Evolutionary conservation across 2,888 invertebrate genomes (phyloP).

Genomic region (Nomada ruficornis): DNA sequence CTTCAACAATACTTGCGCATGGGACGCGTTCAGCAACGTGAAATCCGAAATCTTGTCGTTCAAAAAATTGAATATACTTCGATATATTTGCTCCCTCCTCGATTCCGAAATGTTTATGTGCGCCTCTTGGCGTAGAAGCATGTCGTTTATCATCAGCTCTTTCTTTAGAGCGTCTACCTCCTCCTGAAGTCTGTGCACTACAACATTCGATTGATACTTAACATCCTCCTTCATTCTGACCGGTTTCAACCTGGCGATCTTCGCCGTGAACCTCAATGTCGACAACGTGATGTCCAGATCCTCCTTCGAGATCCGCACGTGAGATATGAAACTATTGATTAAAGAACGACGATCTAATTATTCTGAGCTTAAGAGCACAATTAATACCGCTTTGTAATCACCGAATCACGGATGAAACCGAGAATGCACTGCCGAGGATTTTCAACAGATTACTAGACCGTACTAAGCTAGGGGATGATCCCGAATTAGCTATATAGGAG

Average conservation of each 20-base stretch:
- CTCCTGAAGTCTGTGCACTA: slow-evolving; percentile 72
- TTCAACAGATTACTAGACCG: slow-evolving; percentile 81
- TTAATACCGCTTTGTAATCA: slow-evolving; percentile 56
- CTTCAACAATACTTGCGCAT: slow-evolving; percentile 79
- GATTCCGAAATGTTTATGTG: slow-evolving; percentile 78
- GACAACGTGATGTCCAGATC: slow-evolving; percentile 82
- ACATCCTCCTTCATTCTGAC: slow-evolving; percentile 65
- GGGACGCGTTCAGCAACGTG: slow-evolving; percentile 80
- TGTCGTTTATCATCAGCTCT: slow-evolving; percentile 80
- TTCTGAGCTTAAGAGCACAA: neutral
- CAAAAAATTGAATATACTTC: slow-evolving; percentile 80
- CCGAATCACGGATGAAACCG: slow-evolving; percentile 80
- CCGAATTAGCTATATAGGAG: slow-evolving; percentile 68
- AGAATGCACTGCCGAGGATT: slow-evolving; percentile 81
- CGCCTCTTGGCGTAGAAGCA: slow-evolving; percentile 81
- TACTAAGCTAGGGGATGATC: slow-evolving; percentile 70
- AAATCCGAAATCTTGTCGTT: slow-evolving; percentile 80
- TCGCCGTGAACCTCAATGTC: slow-evolving; percentile 82
- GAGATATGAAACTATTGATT: slow-evolving; percentile 82
- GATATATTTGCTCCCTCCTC: slow-evolving; percentile 79
- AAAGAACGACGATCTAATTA: neutral
- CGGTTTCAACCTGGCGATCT: slow-evolving; percentile 63
- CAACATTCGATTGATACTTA: slow-evolving; percentile 69
- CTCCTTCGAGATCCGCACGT: slow-evolving; percentile 79
- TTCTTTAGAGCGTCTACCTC: slow-evolving; percentile 77